These are phyloP conservation scores for Mythimna impura DNA, from an alignment of 2,888 invertebrate genomes.

Conservation along the genomic window DNA sequence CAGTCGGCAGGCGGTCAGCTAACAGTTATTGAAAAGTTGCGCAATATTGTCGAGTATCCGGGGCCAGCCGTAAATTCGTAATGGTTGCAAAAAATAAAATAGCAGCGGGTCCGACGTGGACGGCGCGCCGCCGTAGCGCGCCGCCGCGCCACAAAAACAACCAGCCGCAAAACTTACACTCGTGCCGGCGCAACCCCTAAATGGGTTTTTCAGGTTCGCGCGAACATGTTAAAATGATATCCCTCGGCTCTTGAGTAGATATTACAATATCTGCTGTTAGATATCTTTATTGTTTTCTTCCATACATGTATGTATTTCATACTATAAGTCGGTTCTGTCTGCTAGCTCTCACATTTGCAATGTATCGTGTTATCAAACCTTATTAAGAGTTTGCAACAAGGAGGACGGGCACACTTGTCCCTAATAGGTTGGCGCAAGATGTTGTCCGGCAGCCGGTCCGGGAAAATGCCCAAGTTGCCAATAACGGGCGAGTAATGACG, in stretches of 20 bases:
- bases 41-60: constrained; percentile 89
- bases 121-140: constrained; percentile 65
- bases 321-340: neutral
- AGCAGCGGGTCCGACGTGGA: constrained; percentile 75
- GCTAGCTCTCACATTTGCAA: constrained; percentile 30
- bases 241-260: constrained; percentile 36
- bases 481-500: constrained; percentile 86
- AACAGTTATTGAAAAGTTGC: constrained; percentile 90
- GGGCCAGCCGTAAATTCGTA: constrained; percentile 88
- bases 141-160: constrained; percentile 82
- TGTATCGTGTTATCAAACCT: constrained; percentile 69
- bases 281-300: constrained; percentile 26
- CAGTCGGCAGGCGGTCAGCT: constrained; percentile 77
- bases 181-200: constrained; percentile 75
- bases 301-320: neutral
- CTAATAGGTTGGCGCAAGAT: constrained; percentile 89
- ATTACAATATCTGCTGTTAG: constrained; percentile 53
- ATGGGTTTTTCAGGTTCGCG: constrained; percentile 85
- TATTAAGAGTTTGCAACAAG: constrained; percentile 78
- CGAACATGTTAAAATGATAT: constrained; percentile 62
- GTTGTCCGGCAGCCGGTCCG: constrained; percentile 82
- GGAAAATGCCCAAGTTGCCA: constrained; percentile 85
- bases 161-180: constrained; percentile 81
- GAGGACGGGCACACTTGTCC: constrained; percentile 80
- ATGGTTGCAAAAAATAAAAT: constrained; percentile 89